Conservation (phyloP, 2,113 vertebrate genomes). For the Mastomys natalensis region DNA sequence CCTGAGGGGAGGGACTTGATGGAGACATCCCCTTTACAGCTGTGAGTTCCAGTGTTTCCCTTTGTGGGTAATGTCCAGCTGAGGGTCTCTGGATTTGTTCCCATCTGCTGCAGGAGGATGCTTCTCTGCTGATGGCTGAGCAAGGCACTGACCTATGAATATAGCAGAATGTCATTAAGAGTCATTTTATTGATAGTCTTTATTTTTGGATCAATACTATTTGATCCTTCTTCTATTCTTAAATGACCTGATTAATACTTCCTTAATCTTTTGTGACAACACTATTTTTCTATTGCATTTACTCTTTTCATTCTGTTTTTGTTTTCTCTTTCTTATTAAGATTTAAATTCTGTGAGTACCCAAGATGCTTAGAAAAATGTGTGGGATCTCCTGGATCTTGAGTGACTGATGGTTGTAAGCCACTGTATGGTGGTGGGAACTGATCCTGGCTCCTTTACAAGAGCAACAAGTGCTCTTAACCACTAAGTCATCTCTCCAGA, state of each 20-base stretch:
- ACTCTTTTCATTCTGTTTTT: not conserved
- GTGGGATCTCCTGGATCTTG: not conserved
- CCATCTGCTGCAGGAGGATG: not conserved
- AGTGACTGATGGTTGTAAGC: not conserved
- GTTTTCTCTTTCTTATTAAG: not conserved
- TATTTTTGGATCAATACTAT: not conserved
- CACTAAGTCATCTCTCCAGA: not conserved
- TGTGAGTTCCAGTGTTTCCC: not conserved
- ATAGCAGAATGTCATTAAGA: not conserved
- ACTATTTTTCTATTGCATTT: not conserved
- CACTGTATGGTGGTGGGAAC: not conserved
- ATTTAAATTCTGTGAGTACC: conserved; percentile 18
- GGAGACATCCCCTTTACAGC: not conserved
- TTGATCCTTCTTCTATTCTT: not conserved
- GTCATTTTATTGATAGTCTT: not conserved
- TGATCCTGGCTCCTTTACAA: not conserved
- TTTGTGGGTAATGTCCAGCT: too few relatives aligned
- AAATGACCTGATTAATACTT: not conserved
- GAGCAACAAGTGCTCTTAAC: not conserved
- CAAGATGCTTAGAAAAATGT: not conserved
- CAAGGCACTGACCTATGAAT: not conserved
- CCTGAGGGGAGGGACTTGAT: not conserved
- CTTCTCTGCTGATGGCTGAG: not conserved
- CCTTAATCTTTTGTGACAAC: not conserved
- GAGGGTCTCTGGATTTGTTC: not conserved